Base-by-base conservation (phyloP, 2,113 vertebrate genomes). In the Cichladusa arquata region DNA sequence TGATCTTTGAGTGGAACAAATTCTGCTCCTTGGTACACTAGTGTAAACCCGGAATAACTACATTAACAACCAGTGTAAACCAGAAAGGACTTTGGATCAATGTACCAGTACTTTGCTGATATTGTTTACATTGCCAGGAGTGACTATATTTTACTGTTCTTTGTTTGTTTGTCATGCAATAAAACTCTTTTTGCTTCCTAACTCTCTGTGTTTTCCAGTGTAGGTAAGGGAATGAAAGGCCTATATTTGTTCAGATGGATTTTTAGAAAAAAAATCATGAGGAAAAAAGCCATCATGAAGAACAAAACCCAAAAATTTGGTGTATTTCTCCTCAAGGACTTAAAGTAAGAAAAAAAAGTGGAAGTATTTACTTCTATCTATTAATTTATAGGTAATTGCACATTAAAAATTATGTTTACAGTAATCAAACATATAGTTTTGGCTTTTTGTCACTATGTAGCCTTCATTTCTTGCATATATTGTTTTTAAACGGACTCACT, bases 41-140 rank as follows among this genome's bases (percentile, higher is more conserved):
- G 4, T 31, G 19, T 78, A 86, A 86, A 74, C 26, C 36, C 0
- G 0, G 56, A 91, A 48, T 74, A 72, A 67, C 74, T 92, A 72
- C 53, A 36, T 74, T 60, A 86, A 74, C 56, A 88, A 17, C 26
- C 26, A 61, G n/a, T 13, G 28, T 51, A 74, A 93, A 92, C 19
- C 54, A 89, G 69, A 95, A 84, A 78, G 81, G 83, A 95, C 92
- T 97, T 96, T 93, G 91, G 72, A 88, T 83, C 83, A 51, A 47
- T 53, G 76, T 74, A 56, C 87, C 40, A 42, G 56, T 70, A 47
- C 61, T 81, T 81, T 56, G 29, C 31, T 86, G 83, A 36, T 67
- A 78, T 20, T 93, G 60, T 96, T 93, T 94, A 64, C 54, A 33
- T 86, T 89, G 42, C 56, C 73, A 81, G 73, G 77, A 95, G 83